Conservation (phyloP, 2,797 vertebrate species). For the Hipposideros larvatus region DNA sequence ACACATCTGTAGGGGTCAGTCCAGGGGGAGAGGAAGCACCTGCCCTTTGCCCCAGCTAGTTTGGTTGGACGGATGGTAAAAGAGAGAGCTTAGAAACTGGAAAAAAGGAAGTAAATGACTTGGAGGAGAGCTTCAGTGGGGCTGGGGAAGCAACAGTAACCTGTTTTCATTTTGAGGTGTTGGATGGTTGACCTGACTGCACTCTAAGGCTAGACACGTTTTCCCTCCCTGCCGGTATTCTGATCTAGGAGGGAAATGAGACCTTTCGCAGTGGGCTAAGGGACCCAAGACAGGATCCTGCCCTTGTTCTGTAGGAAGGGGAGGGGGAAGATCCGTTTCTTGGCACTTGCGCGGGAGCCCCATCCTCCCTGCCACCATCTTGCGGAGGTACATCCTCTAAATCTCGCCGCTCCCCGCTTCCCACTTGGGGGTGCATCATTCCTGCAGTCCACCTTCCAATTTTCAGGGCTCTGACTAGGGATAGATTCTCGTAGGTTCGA, state of each 20-base stretch:
- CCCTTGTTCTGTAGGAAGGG: not conserved
- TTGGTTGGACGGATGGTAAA: not conserved
- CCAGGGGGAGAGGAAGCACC: not conserved
- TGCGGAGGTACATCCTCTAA: not conserved
- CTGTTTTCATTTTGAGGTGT: not conserved
- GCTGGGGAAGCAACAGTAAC: not conserved
- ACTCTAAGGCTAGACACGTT: not conserved
- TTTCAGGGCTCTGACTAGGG: not conserved
- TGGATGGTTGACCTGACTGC: not conserved
- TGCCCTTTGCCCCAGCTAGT: not conserved
- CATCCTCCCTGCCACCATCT: constrained; percentile 50
- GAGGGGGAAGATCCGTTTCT: not conserved
- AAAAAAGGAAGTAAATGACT: not conserved
- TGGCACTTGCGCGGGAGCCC: not conserved
- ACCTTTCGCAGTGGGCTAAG: not conserved
- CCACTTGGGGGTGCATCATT: not conserved
- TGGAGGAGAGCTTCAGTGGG: not conserved
- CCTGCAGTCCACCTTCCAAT: not conserved
- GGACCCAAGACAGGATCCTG: not conserved
- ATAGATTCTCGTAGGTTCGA: not conserved
- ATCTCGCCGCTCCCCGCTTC: fast-evolving
- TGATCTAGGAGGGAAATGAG: not conserved
- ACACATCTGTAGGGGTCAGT: not conserved
- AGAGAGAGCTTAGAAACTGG: not conserved
- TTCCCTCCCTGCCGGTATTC: not conserved